Conservation (phyloP, 2,113 vertebrate species). For the Aleadryas rufinucha region DNA sequence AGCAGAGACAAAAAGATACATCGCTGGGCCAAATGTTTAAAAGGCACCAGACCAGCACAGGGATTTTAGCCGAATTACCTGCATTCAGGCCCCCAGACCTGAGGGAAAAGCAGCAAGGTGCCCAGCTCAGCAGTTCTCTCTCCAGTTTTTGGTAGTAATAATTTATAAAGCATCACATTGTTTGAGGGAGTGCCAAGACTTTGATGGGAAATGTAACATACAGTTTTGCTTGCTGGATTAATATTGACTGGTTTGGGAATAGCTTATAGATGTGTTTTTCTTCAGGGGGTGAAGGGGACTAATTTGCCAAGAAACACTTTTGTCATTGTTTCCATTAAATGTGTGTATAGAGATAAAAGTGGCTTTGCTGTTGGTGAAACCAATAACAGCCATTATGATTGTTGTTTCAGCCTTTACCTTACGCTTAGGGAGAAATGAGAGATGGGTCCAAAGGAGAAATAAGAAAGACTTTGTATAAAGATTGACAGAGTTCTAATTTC, state of each 20-base stretch:
- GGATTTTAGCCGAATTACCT: background rate
- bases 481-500: background rate
- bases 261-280: conserved; percentile 22
- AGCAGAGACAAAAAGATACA: background rate
- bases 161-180: background rate
- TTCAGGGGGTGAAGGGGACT: background rate
- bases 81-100: background rate
- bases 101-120: background rate
- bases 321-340: conserved; percentile 34
- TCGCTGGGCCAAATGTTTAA: background rate
- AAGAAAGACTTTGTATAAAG: background rate
- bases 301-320: conserved; percentile 43
- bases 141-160: background rate
- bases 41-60: background rate
- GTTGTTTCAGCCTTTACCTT: background rate
- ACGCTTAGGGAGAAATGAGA: background rate
- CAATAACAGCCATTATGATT: background rate
- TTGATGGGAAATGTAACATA: background rate
- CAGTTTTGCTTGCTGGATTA: conserved; percentile 1
- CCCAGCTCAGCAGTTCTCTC: background rate
- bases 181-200: background rate
- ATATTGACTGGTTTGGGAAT: conserved; percentile 43
- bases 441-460: conserved; percentile 1
- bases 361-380: background rate
- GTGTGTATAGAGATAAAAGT: conserved; percentile 3